Base-by-base conservation (phyloP, 2,888 invertebrate species). In the Netelia inedita region DNA sequence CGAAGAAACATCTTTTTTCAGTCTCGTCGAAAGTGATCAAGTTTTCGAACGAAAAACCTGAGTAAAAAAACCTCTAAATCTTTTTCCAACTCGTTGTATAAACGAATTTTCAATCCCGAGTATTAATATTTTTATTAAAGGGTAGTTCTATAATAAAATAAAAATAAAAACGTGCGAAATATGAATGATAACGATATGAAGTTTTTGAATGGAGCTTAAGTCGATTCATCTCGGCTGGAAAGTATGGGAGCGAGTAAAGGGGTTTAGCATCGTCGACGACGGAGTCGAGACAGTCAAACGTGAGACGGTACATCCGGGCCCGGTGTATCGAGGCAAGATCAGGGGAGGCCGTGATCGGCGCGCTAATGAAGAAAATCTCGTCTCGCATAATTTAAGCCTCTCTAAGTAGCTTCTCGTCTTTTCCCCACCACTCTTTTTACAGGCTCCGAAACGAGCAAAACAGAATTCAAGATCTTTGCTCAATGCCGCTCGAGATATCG, bases 251-350 rank as follows among this genome's bases (percentile, higher is more conserved):
- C 28, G 28, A 28, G 28, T 28, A 28, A 28, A 28, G 28, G 28
- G 28, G 28, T 28, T 28, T 28, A 28, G 28, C 28, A 78, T 41
- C 66, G 68, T 53, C 57, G 57, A 41, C 55, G 46, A 61, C 53
- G 50, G 57, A 57, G 72, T 82, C 53, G 57, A 79, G 57, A 83
- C 85, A 83, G 59, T 85, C 83, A 78, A 88, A 86, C 86, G 85
- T 79, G 87, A 82, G 76, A 41, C 91, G 90, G 89, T 86, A 91
- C 88, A 91, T 91, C 91, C 91, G 91, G 91, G 87, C 90, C 85
- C 88, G 89, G 88, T 90, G 90, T 90, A 90, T 91, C 89, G 88
- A 89, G 88, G 86, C 88, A 89, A 89, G 91, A 89, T 89, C 89
- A 89, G 86, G 86, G 71, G 87, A 86, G 57, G 83, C 90, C 91